Conservation (phyloP, 2,797 vertebrate species). For the Gymnothorax reevesii region DNA sequence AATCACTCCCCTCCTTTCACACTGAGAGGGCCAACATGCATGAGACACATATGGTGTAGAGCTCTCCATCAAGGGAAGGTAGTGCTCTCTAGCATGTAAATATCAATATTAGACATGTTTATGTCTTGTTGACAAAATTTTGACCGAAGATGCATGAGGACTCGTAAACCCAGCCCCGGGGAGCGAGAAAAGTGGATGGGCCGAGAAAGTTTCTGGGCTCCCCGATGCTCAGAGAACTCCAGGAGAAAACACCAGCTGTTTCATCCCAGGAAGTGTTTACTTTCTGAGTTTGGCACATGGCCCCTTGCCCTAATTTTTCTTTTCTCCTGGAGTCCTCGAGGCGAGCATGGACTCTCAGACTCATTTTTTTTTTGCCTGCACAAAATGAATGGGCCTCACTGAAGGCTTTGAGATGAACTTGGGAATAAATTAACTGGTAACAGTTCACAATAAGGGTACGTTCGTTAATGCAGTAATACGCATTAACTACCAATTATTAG, state of each 20-base stretch:
- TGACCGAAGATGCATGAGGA: conserved; percentile 8
- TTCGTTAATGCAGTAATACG: too few species aligned
- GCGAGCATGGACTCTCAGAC: background rate
- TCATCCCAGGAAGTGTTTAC: conserved; percentile 10
- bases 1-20: background rate
- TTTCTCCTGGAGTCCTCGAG: background rate
- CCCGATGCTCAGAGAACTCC: background rate
- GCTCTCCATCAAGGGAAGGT: conserved; percentile 7
- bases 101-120: conserved; percentile 15
- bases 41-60: background rate
- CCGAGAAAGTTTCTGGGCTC: background rate
- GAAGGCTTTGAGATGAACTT: background rate
- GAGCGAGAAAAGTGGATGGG: background rate
- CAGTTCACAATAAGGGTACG: too few species aligned
- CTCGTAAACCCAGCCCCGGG: conserved; percentile 2
- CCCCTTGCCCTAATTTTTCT: background rate
- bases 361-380: background rate
- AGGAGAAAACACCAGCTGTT: background rate
- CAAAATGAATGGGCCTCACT: background rate
- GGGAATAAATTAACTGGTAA: too few species aligned
- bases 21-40: background rate
- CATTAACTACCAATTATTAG: too few species aligned
- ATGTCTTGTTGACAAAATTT: background rate
- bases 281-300: background rate
- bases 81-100: background rate